Percentiles rank a stretch among this genome's conserved stretches.
phyloP scores from a whole-genome alignment of 2,888 invertebrate species.

The Eilema depressum region DNA sequence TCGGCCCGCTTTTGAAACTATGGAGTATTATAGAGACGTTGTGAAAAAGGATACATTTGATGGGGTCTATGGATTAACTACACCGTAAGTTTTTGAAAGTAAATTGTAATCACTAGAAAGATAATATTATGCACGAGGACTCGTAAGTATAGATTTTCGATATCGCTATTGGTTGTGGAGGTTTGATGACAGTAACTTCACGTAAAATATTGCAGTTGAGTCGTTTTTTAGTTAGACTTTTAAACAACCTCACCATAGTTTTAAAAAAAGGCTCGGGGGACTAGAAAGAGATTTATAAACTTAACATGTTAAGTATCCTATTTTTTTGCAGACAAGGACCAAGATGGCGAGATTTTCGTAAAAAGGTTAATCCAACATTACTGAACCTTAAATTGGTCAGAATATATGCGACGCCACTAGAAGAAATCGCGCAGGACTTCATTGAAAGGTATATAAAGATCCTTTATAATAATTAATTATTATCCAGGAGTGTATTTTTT shows the following conservation, averaged over 20 bases:
- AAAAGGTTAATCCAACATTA: slow-evolving; percentile 89
- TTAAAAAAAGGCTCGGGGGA: rapidly evolving
- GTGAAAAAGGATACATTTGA: slow-evolving; percentile 19
- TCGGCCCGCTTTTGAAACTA: slow-evolving; percentile 24
- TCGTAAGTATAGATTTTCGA: too few relatives aligned
- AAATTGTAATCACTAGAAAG: too few relatives aligned
- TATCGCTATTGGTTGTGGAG: too few relatives aligned
- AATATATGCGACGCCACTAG: slow-evolving; percentile 81
- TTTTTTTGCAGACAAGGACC: slow-evolving; percentile 84
- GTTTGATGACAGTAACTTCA: too few relatives aligned
- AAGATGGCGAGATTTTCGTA: slow-evolving; percentile 89
- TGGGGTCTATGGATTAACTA: slow-evolving; percentile 20
- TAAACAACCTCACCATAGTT: too few relatives aligned
- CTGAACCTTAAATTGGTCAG: slow-evolving; percentile 88
- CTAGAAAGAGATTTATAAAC: too few relatives aligned
- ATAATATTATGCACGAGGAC: too few relatives aligned
- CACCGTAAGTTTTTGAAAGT: slow-evolving; percentile 66
- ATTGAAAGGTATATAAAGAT: slow-evolving; percentile 62
- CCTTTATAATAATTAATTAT: not conserved
- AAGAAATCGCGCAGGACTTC: slow-evolving; percentile 80
- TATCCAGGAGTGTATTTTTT: too few relatives aligned
- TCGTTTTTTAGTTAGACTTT: too few relatives aligned
- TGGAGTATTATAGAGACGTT: slow-evolving; percentile 20
- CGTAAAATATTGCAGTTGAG: too few relatives aligned
- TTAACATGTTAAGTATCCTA: too few relatives aligned